phyloP scores from a whole-genome alignment of 2,113 vertebrate genomes.

The Mustelus asterias region DNA sequence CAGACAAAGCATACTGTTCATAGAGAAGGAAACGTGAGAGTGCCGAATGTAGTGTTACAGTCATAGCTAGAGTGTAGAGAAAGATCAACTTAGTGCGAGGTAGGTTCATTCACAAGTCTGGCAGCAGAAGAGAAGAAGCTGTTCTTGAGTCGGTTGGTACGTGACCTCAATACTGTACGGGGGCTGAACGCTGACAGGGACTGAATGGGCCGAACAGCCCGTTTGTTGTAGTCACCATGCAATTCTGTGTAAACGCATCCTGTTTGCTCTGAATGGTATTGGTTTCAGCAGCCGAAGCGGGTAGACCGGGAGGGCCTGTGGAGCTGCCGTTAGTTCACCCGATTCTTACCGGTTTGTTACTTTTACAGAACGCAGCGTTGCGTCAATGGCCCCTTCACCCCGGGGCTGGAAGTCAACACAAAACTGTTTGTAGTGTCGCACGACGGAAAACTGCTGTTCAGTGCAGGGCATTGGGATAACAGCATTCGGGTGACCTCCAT shows the following conservation, averaged over 20 bases:
- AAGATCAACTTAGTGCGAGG: no score
- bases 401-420: slow-evolving; percentile 71
- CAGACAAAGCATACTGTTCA: no score
- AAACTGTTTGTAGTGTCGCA: slow-evolving; percentile 85
- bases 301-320: no score
- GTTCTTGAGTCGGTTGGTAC: no score
- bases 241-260: neutral
- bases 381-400: slow-evolving; percentile 80
- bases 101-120: no score
- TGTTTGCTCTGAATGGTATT: neutral
- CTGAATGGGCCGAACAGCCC: neutral
- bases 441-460: slow-evolving; percentile 93
- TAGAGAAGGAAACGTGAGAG: no score
- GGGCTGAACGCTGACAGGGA: neutral
- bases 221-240: neutral
- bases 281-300: neutral
- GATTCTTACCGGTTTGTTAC: neutral
- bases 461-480: slow-evolving; percentile 94
- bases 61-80: no score
- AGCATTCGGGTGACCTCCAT: slow-evolving; percentile 88
- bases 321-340: neutral
- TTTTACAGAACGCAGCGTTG: slow-evolving; percentile 73
- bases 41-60: no score
- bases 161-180: neutral
- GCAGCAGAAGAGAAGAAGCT: no score